Evolutionary conservation across 2,797 vertebrate species (phyloP), one percentile per base, ranked within the genome.

Genomic region (Galaxias olidus): DNA sequence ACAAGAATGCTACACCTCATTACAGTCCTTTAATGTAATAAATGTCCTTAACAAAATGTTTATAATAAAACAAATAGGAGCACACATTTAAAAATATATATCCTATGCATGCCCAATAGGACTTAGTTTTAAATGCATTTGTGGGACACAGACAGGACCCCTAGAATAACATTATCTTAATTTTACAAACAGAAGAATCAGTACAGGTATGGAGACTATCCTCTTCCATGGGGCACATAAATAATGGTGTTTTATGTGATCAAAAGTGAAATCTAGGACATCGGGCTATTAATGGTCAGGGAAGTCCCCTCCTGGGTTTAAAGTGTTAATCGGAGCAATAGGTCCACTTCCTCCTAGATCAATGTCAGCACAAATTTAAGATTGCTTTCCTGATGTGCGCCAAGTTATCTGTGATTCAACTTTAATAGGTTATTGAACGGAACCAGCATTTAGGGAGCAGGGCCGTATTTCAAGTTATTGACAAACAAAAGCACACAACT

Each of bases 351-450:
- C 87, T 90, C 78, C 81, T 86, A 89, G 90, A 93, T 93, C 92
- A 93, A 92, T 93, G 92, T 92, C 91, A 91, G 90, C 90, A 92
- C 88, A 93, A 90, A 93, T 93, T 91, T 92, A 88, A 92, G 91
- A 92, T 91, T 93, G 90, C 90, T 92, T 92, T 91, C 88, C 91
- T 89, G 90, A 91, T 89, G 87, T 75, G 69, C 72, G 84, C 87
- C 88, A 89, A 91, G 88, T 92, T 92, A 90, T 91, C 91, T 91
- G 90, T 91, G 90, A 92, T 93, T 93, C 90, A 91, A 88, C 90
- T 92, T 92, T 93, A 93, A 93, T 93, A 91, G 91, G 90, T 91
- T 93, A 92, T 93, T 92, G 91, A 93, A 87, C 90, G 86, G 77
- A 81, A 82, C 77, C 79, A 78, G 88, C 91, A 90, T 92, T 93